Base-by-base conservation (phyloP, 2,113 vertebrate genomes). In the Dipodomys ordii region DNA sequence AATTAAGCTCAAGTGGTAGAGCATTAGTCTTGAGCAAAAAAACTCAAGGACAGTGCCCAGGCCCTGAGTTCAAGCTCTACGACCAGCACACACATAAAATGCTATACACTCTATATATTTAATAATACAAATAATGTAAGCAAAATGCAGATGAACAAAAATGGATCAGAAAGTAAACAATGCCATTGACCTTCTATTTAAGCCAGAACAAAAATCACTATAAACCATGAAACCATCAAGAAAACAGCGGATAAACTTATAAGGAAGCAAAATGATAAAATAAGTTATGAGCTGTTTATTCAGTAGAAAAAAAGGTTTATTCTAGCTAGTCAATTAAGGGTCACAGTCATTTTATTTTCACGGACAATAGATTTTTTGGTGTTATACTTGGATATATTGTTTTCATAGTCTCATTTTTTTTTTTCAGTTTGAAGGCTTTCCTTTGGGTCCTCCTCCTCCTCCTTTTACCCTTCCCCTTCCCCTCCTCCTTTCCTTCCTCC, bases 311-410 rank as follows among this genome's bases (percentile, higher is more conserved):
- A 90, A 32, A 85, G 77, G 23, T 82, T 94, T 94, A 93, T 90
- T 94, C 81, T 94, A 79, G 5, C 49, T 93, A 92, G 97, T 97
- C 67, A 93, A 71, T 62, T 88, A 97, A 90, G 71, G 67, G 46
- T 87, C 69, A 88, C 44, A 39, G 69, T 64, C 53, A 82, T 93
- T 87, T 95, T 95, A 96, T 25, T 72, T 97, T 25, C 12, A 78
- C 60, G 67, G 57, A 2, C 20, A 49, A 35, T 13, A n/a, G 39
- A 49, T 49, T 89, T 93, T 89, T 57, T 49, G 44, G 15, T 23
- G 39, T 20, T 60, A 28, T 49, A 93, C 88, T 96, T 95, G 92
- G 80, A 87, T 87, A 71, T 71, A 44, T 95, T 97, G 88, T 60
- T 87, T 88, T 96, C 30, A 22, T 90, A 72, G 90, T 77, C 46